A percentile compares a stretch with the other conserved stretches of the same genome.
phyloP scores from a whole-genome alignment of 2,113 vertebrate genomes.

The Catharus bicknelli region DNA sequence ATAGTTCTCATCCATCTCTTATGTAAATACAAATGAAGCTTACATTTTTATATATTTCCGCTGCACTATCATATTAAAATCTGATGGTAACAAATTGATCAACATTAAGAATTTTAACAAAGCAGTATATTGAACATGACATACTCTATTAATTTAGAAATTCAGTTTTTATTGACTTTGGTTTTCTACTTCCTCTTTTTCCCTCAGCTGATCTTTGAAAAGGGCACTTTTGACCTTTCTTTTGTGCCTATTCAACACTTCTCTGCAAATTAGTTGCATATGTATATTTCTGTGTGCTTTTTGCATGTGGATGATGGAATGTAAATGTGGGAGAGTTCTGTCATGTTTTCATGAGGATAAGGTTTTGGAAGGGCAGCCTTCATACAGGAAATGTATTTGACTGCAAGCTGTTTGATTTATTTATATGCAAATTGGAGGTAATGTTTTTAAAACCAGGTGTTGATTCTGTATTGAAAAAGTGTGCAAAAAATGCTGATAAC shows the following conservation, averaged over 20 bases:
- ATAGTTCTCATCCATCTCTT: neutral
- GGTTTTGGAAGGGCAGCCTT: neutral
- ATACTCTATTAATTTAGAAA: neutral
- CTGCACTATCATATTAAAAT: neutral
- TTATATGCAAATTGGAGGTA: neutral
- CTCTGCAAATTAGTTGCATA: neutral
- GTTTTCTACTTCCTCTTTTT: neutral
- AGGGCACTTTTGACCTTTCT: neutral
- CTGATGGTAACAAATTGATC: neutral
- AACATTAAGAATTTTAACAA: neutral
- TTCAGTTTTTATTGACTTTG: neutral
- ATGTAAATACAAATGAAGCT: neutral
- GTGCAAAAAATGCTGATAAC: neutral
- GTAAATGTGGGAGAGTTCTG: neutral
- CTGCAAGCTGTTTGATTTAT: neutral
- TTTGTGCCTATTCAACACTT: neutral
- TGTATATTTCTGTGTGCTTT: neutral
- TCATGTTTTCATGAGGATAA: neutral
- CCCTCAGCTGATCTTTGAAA: neutral
- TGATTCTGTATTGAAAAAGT: neutral
- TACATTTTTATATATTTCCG: neutral
- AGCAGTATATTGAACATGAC: neutral
- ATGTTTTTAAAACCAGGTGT: neutral
- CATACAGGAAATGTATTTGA: neutral
- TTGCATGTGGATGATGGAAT: neutral